Conservation (phyloP, 2,113 vertebrate genomes). For the Tiliqua scincoides region DNA sequence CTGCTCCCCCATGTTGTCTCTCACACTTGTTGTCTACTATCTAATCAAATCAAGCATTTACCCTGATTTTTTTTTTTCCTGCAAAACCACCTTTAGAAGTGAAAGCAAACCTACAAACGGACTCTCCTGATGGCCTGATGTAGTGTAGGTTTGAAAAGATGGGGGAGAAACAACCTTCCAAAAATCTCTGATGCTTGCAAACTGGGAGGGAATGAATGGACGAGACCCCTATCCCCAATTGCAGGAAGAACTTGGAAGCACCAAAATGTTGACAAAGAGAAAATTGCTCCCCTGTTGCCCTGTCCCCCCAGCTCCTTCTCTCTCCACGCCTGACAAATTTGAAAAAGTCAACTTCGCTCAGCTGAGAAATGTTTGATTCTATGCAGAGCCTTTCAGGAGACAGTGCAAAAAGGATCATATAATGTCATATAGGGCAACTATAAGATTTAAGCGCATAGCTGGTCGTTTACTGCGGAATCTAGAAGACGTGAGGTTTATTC, state of each 20-base stretch:
- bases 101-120: too few species aligned
- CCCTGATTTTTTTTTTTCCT: too few species aligned
- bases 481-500: background rate
- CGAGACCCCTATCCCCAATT: background rate
- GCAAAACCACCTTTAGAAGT: too few species aligned
- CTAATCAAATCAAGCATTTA: background rate
- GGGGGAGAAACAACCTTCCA: background rate
- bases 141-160: background rate
- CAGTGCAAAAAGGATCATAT: background rate
- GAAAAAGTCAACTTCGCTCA: slow-evolving; percentile 11
- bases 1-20: background rate
- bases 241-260: background rate
- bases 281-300: too few species aligned
- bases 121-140: too few species aligned
- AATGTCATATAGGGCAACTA: too few species aligned
- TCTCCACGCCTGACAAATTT: slow-evolving; percentile 49
- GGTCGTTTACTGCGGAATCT: background rate
- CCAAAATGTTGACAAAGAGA: background rate
- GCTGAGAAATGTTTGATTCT: slow-evolving; percentile 28
- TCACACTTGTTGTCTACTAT: too few species aligned
- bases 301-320: slow-evolving; percentile 1
- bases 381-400: background rate
- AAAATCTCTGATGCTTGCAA: background rate
- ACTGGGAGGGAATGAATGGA: background rate
- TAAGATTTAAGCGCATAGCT: background rate